Evolutionary conservation across 2,888 invertebrate genomes (phyloP).

Genomic region (Hetaerina titia): DNA sequence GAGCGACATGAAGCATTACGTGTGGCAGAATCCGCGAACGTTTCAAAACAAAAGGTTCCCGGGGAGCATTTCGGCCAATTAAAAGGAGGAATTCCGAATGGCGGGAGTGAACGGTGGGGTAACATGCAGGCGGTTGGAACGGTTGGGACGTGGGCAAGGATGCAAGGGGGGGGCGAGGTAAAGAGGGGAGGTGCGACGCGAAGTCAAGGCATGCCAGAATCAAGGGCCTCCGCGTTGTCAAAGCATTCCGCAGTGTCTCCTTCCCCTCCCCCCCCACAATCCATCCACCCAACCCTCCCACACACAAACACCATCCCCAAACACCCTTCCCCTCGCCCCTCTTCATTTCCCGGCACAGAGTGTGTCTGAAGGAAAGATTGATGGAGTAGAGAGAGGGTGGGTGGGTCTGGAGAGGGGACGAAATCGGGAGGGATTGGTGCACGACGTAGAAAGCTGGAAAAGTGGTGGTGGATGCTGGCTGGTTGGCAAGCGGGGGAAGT

Average conservation of each 20-base stretch:
- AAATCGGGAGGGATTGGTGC: not conserved
- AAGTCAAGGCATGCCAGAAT: conserved; percentile 40
- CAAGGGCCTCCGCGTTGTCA: conserved; percentile 52
- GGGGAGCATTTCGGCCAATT: conserved; percentile 20
- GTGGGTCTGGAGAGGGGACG: not conserved
- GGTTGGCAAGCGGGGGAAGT: not conserved
- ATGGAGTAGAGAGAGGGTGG: conserved; percentile 29
- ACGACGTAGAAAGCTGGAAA: not conserved
- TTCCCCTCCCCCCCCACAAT: not conserved
- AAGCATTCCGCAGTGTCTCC: conserved; percentile 29
- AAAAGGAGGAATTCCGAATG: conserved; percentile 9
- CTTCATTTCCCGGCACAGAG: conserved; percentile 22
- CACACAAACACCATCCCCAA: not conserved
- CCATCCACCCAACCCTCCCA: not conserved
- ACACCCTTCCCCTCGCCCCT: not conserved
- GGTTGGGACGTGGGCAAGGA: not conserved
- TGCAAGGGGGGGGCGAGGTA: not conserved
- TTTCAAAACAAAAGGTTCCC: not conserved
- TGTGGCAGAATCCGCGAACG: not conserved
- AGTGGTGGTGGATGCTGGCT: not conserved
- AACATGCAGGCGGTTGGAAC: not conserved
- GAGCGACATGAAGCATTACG: not conserved
- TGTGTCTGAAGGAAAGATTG: conserved; percentile 37
- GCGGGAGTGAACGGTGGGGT: not conserved
- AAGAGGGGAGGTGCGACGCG: not conserved